Conservation (phyloP, 2,888 invertebrate species). For the Pammene aurita region DNA sequence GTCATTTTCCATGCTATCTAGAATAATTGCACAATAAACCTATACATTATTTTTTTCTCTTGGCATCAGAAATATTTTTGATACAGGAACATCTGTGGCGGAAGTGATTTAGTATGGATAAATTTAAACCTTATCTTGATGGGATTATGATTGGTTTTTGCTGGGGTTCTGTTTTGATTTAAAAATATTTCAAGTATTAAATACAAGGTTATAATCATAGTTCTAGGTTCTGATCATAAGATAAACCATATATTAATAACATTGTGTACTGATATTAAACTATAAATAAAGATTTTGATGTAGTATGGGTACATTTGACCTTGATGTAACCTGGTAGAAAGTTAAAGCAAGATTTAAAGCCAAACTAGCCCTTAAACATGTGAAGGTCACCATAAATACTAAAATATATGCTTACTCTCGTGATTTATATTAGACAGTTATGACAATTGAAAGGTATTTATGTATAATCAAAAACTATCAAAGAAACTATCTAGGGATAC, state of each 20-base stretch:
- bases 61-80: conserved; percentile 59
- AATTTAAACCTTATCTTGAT: conserved; percentile 19
- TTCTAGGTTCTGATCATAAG: background rate
- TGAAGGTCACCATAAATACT: too few relatives aligned
- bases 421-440: too few relatives aligned
- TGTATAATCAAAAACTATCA: too few relatives aligned
- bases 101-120: conserved; percentile 39
- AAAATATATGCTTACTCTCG: too few relatives aligned
- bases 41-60: conserved; percentile 57
- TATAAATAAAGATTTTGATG: conserved; percentile 11
- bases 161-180: background rate
- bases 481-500: too few relatives aligned
- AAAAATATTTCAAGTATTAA: conserved; percentile 9
- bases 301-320: background rate
- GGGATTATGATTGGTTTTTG: conserved; percentile 24
- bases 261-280: background rate
- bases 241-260: background rate
- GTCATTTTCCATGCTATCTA: conserved; percentile 28
- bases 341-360: too few relatives aligned
- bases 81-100: conserved; percentile 45
- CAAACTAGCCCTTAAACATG: too few relatives aligned
- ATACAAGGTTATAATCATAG: background rate
- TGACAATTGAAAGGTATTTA: too few relatives aligned
- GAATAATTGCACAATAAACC: conserved; percentile 49
- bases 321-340: background rate